phyloP scores from a whole-genome alignment of 1,140 invertebrate species.

The Streblospio benedicti region DNA sequence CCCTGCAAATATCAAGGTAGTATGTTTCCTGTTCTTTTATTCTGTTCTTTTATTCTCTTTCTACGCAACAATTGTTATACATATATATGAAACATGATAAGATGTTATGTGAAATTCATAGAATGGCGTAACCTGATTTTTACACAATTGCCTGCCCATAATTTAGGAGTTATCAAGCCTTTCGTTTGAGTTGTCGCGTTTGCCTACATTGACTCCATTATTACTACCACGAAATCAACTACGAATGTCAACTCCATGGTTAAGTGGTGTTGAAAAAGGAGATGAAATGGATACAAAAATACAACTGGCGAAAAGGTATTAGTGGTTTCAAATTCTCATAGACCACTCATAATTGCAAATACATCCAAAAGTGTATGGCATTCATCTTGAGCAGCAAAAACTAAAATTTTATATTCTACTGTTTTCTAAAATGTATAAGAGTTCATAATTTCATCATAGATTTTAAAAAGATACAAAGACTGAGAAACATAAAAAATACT shows the following conservation, averaged over 20 bases:
- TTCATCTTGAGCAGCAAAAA: not conserved
- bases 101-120: not conserved
- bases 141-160: slow-evolving; percentile 33
- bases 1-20: slow-evolving; percentile 4
- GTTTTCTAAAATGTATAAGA: not conserved
- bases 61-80: not conserved
- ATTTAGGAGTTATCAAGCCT: slow-evolving; percentile 29
- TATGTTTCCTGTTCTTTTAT: not conserved
- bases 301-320: slow-evolving; percentile 33
- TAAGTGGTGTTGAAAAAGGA: slow-evolving; percentile 28
- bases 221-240: slow-evolving; percentile 24
- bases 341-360: not conserved
- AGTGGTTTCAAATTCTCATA: not conserved
- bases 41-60: not conserved
- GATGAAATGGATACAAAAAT: slow-evolving; percentile 42
- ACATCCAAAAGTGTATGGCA: not conserved
- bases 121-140: slow-evolving; percentile 22
- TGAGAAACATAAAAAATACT: too few relatives aligned
- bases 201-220: not conserved
- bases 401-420: not conserved
- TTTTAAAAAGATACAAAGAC: too few relatives aligned
- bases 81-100: slow-evolving; percentile 3
- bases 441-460: too few relatives aligned
- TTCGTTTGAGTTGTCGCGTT: not conserved
- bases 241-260: slow-evolving; percentile 40